Evolutionary conservation across 2,797 vertebrate species (phyloP), one percentile per base, ranked within the genome.

Genomic region (Tarsius wallacei): DNA sequence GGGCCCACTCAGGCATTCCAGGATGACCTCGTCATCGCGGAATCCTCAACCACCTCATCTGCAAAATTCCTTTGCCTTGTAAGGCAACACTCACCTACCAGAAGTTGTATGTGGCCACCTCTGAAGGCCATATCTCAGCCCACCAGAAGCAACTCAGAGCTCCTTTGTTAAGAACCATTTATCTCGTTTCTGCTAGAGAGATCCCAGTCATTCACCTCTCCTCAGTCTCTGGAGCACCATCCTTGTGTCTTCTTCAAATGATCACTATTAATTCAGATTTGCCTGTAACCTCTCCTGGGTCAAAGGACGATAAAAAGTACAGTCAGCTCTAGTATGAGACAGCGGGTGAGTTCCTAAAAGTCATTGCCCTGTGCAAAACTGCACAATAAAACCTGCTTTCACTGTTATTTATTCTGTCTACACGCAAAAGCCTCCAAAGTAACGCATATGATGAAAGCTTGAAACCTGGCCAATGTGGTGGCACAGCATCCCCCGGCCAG

Each of bases 51-150:
- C 42, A 53, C 73, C 42, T 42, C 42, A 26, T 22, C 80, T 49
- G 11, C 31, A 4, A 11, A 61, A 24, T 11, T 28, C 12, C n/a
- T 84, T 42, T 21, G 2, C 21, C 7, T 2, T 22, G 13, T 6
- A 2, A 36, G n/a, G 1, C 2, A 6, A 11, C 1, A 7, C 4
- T 7, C n/a, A 3, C 1, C 19, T 17, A 17, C 19, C 1, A 14
- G 36, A 13, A 49, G 4, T 0, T 1, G 33, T 7, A n/a, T 2
- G 0, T 3, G 12, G 19, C 36, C 1, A 6, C 47, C 51, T 24
- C 1, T 28, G 14, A 26, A 14, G 8, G 3, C 1, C 1, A 0
- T 31, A 8, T 33, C 16, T 57, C 53, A n/a, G 9, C 47, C 70
- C 12, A 24, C 7, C 6, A 26, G 7, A 1, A 10, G 24, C 8